Evolutionary conservation across 1,140 invertebrate species (phyloP), one percentile per base, ranked within the genome.

Genomic region (Schmidtea mediterranea): DNA sequence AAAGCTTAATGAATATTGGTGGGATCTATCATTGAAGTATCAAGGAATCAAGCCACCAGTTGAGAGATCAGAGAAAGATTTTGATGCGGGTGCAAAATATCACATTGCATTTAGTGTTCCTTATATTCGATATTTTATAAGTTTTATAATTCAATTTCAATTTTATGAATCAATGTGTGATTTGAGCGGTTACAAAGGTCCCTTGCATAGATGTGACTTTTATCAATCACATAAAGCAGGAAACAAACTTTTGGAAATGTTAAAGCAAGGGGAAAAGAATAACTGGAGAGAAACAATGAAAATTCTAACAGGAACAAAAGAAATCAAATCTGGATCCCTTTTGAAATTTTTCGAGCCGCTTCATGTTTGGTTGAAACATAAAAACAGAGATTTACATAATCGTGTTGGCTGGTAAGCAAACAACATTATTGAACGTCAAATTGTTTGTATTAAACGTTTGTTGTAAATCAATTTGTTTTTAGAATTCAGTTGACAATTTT

Each of bases 91-190:
- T 12, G 51, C 58, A 10, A 60, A 60, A 49, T 60, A 54, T 52
- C 59, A 60, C 51, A 48, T 60, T 10, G 50, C 59, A 26, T 46
- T 41, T 15, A 53, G 56, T 48, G 54, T 51, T 18, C 58, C 57
- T 1, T 60, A 61, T 43, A 58, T 58, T 74, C 86, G 83, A 64
- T 87, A 89, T 64, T 90, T 89, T 67, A 77, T 89, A 19, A 78
- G 79, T 52, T 80, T 76, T 2, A 72, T 89, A 2, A 72, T 86
- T 2, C 81, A 89, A 63, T 90, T 87, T 69, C 82, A 92, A 64
- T 73, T 90, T 19, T 80, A 83, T 61, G 68, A 80, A 39, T 71
- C 77, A 1, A 62, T 89, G 46, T 90, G 83, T 58, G 69, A 73
- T 36, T 73, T 74, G 0, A 75, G 80, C 0, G 76, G 76, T 2